Evolutionary conservation across 2,113 vertebrate species (phyloP).

Genomic region (Thermophis baileyi): DNA sequence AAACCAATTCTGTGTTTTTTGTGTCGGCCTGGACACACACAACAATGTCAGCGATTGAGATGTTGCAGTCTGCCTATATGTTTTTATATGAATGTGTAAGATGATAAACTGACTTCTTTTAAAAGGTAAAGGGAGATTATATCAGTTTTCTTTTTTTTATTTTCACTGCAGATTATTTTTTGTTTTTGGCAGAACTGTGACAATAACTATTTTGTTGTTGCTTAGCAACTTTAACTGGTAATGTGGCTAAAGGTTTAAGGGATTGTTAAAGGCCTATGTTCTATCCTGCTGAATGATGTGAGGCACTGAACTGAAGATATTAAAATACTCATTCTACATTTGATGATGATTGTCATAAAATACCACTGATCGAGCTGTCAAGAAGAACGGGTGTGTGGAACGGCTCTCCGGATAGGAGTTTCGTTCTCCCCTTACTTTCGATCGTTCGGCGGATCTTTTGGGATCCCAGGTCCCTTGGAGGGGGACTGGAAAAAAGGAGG

Average conservation of each 20-base stretch:
- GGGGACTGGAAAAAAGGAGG: no score
- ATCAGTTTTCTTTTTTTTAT: conserved; percentile 23
- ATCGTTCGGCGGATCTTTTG: no score
- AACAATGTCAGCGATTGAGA: neutral
- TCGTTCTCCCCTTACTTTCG: no score
- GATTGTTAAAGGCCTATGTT: neutral
- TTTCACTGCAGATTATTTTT: conserved; percentile 2
- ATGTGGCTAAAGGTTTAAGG: conserved; percentile 8
- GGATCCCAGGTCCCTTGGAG: no score
- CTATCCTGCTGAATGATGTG: neutral
- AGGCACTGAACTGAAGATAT: conserved; percentile 3
- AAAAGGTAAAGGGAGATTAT: neutral
- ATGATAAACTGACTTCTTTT: neutral
- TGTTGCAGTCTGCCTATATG: neutral
- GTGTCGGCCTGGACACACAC: no score
- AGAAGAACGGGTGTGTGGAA: no score
- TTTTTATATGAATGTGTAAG: conserved; percentile 10
- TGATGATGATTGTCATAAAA: conserved; percentile 17
- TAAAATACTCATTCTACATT: conserved; percentile 30
- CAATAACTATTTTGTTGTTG: conserved; percentile 34
- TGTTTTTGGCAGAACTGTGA: neutral
- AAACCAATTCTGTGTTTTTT: neutral
- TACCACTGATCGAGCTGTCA: neutral
- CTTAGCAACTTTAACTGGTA: conserved; percentile 46
- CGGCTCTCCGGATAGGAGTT: no score